Conservation (phyloP, 2,888 invertebrate genomes). For the Himalopsyche japonica region DNA sequence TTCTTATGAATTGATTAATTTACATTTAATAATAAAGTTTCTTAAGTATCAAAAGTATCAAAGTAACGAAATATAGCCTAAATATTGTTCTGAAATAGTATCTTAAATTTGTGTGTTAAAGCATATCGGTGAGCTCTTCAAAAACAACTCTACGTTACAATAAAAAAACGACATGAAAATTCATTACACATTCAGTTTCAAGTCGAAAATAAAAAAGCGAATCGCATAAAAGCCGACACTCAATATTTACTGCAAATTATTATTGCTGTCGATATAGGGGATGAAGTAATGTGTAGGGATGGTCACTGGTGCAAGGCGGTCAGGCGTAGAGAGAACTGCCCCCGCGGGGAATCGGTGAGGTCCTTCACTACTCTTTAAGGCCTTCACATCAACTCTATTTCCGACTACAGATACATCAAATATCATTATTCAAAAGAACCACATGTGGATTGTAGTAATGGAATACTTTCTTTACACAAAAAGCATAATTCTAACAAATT, state of each 20-base stretch:
- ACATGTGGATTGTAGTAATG: constrained; percentile 22
- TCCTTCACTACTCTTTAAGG: neutral
- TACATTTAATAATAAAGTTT: too few relatives aligned
- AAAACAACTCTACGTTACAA: neutral
- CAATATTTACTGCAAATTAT: constrained; percentile 40
- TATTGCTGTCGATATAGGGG: constrained; percentile 22
- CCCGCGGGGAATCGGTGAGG: constrained; percentile 17
- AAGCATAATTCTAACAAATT: too few relatives aligned
- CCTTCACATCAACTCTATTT: constrained; percentile 8
- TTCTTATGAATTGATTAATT: too few relatives aligned
- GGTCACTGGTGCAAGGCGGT: constrained; percentile 7
- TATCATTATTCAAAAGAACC: constrained; percentile 33
- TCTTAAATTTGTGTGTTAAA: too few relatives aligned
- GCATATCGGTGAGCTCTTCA: neutral
- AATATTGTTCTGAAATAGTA: too few relatives aligned
- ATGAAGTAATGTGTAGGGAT: constrained; percentile 10
- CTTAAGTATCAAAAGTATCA: too few relatives aligned
- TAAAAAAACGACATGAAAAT: neutral
- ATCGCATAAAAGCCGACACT: constrained; percentile 31
- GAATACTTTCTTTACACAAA: too few relatives aligned
- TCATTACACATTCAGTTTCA: neutral
- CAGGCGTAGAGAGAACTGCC: constrained; percentile 14
- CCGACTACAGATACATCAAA: constrained; percentile 37
- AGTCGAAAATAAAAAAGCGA: constrained; percentile 2
- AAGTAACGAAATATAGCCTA: too few relatives aligned